Conservation (phyloP, 2,888 invertebrate genomes). For the Perizoma affinitatum region DNA sequence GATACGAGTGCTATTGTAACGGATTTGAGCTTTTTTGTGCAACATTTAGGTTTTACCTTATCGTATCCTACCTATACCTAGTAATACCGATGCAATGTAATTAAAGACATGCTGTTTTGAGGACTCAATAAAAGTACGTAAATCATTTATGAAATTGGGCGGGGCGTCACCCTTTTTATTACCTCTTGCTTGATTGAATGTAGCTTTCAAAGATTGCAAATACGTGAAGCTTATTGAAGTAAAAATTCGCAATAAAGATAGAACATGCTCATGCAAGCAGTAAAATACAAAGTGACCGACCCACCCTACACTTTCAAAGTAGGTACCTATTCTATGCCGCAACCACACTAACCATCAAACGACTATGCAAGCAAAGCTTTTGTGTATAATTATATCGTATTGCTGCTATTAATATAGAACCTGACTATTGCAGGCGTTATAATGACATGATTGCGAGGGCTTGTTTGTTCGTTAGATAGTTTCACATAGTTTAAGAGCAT, state of each 20-base stretch:
- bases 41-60: not conserved
- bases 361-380: constrained; percentile 20
- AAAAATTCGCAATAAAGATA: constrained; percentile 21
- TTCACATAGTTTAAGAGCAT: constrained; percentile 45
- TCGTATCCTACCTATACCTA: too few species aligned
- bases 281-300: constrained; percentile 19
- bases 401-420: constrained; percentile 21
- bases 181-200: constrained; percentile 6
- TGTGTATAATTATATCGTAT: constrained; percentile 21
- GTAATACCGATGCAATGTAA: too few species aligned
- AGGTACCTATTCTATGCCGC: constrained; percentile 4
- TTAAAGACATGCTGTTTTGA: not conserved
- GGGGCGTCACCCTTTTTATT: too few species aligned
- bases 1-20: constrained; percentile 29
- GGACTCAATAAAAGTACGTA: not conserved
- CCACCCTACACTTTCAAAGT: constrained; percentile 1
- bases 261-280: constrained; percentile 4
- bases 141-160: not conserved
- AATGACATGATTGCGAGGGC: constrained; percentile 51
- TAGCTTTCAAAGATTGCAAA: constrained; percentile 11
- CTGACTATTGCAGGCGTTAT: constrained; percentile 50
- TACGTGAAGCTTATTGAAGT: constrained; percentile 13
- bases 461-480: constrained; percentile 49
- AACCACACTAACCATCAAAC: constrained; percentile 16
- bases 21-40: constrained; percentile 10